Evolutionary conservation across 2,113 vertebrate species (phyloP).

Genomic region (Laticauda colubrina): DNA sequence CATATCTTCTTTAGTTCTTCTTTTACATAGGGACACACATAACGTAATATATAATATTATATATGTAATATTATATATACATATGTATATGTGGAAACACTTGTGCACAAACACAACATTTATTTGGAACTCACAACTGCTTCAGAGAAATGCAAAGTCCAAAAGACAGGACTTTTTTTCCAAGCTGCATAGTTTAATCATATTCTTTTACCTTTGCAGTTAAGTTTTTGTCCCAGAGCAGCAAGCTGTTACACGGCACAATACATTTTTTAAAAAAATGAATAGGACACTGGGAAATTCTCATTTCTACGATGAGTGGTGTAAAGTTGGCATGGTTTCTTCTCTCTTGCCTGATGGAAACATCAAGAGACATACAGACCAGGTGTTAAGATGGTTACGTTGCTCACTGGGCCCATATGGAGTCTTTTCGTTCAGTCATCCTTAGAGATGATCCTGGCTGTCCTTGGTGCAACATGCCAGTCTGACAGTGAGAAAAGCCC

Average conservation of each 20-base stretch:
- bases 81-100: neutral
- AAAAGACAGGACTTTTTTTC: neutral
- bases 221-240: neutral
- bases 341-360: neutral
- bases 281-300: neutral
- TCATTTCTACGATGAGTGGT: neutral
- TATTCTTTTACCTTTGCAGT: neutral
- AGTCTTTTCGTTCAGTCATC: neutral
- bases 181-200: neutral
- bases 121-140: neutral
- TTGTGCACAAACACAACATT: neutral
- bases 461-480: neutral
- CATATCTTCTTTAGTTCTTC: too few relatives aligned
- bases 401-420: constrained; percentile 9
- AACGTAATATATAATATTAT: neutral
- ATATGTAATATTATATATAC: neutral
- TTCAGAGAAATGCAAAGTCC: neutral
- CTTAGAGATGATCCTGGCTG: neutral
- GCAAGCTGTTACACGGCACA: neutral
- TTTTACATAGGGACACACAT: neutral
- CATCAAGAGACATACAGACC: neutral
- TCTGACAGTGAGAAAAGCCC: constrained; percentile 13
- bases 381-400: neutral
- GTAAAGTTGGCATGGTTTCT: neutral
- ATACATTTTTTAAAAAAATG: neutral